Evolutionary conservation across 1,140 invertebrate genomes (phyloP), one percentile per base, ranked within the genome.

Genomic region (Achroia grisella): DNA sequence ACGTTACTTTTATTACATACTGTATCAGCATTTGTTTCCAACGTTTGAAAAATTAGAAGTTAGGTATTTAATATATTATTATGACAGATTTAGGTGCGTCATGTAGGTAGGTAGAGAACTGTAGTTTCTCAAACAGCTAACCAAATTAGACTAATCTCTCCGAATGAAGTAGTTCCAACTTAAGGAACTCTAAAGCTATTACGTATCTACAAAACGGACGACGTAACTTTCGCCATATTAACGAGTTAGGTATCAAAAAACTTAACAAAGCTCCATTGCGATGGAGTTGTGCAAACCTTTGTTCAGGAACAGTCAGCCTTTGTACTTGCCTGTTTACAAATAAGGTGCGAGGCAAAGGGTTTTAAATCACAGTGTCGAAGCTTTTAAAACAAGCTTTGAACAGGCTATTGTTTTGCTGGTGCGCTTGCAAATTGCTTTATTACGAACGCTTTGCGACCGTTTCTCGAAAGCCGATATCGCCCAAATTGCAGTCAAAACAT

Each of bases 351-450:
- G 67, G 78, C 78, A 81, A 82, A 85, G 81, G 81, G 79, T 83
- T 81, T 82, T 85, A 85, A 83, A 85, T 85, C 78, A 83, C 68
- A 56, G 71, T 56, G 78, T 81, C 67, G 77, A 81, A 85, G 79
- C 71, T 81, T 76, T 82, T 71, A 72, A 81, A 85, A 81, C 73
- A 81, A 73, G 65, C 71, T 85, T 76, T 83, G 78, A 82, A 81
- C 60, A 63, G 49, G 62, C 41, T 62, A 78, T 85, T 85, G 81
- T 85, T 80, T 79, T 78, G 73, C 67, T 79, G 71, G 72, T 71
- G 68, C 63, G 67, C 59, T 66, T 60, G 65, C 74, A 79, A 85
- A 85, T 85, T 76, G 72, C 81, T 85, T 85, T 85, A 85, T 85
- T 85, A 83, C 75, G 42, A 52, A 61, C 56, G 52, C 44, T 56